Evolutionary conservation across 2,888 invertebrate species (phyloP).

Genomic region (Harpalus rubripes): DNA sequence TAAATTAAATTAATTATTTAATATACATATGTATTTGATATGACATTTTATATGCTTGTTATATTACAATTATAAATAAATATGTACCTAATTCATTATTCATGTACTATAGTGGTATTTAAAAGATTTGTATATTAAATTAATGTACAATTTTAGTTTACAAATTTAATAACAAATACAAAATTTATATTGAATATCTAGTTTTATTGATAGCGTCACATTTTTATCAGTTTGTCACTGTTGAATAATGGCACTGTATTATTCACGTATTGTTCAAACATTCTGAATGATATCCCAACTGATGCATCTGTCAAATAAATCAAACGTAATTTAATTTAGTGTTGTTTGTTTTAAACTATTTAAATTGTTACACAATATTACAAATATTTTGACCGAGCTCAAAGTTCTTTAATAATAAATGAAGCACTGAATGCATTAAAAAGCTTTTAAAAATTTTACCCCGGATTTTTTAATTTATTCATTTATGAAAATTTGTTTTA

Average conservation of each 20-base stretch:
- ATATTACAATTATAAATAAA: constrained; percentile 8
- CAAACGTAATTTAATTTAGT: constrained; percentile 29
- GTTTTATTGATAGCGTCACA: background rate
- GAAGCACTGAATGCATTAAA: background rate
- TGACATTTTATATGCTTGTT: background rate
- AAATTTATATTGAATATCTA: constrained; percentile 17
- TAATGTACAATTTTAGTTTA: background rate
- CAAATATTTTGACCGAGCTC: constrained; percentile 3
- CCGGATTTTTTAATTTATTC: background rate
- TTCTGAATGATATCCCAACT: constrained; percentile 38
- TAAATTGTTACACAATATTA: constrained; percentile 16
- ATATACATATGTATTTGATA: background rate
- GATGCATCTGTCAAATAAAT: constrained; percentile 40
- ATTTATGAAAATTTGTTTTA: constrained; percentile 7
- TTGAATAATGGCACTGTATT: constrained; percentile 34
- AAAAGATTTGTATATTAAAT: constrained; percentile 15
- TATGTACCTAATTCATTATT: background rate
- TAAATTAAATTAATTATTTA: background rate
- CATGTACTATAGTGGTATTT: background rate
- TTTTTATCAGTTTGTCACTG: constrained; percentile 22
- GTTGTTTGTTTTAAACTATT: constrained; percentile 19
- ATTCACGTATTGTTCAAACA: constrained; percentile 19
- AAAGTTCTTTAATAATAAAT: constrained; percentile 3
- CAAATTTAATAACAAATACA: background rate
- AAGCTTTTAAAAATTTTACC: constrained; percentile 8